Percentiles rank a stretch among this genome's conserved stretches.
phyloP scores from a whole-genome alignment of 2,113 vertebrate species.

The Eublepharis macularius region DNA sequence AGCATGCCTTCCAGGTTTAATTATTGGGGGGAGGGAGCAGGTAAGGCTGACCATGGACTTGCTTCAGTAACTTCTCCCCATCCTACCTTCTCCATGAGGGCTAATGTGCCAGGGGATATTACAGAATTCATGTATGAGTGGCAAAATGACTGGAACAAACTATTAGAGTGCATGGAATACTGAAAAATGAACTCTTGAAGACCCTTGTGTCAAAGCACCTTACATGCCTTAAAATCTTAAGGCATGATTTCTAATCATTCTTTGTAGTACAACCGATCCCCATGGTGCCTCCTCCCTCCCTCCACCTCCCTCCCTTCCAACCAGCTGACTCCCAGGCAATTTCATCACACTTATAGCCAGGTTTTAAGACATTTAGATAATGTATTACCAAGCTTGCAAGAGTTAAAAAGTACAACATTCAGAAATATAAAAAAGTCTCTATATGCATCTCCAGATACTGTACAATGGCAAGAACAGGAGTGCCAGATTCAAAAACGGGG shows the following conservation, averaged over 20 bases:
- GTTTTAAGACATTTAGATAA: slow-evolving; percentile 9
- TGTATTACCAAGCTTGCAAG: slow-evolving; percentile 18
- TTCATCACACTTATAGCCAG: background rate
- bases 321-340: background rate
- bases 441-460: slow-evolving; percentile 12
- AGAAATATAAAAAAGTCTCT: slow-evolving; percentile 14
- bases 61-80: no score
- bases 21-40: no score
- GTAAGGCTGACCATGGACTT: no score
- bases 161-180: background rate
- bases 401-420: slow-evolving; percentile 29
- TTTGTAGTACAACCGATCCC: background rate
- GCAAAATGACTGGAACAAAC: background rate
- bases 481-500: background rate
- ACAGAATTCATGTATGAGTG: no score
- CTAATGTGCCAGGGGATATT: no score
- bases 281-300: background rate
- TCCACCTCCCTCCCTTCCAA: no score
- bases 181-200: background rate
- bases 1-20: no score
- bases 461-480: slow-evolving; percentile 3
- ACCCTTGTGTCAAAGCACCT: background rate
- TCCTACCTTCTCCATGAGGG: no score
- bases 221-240: background rate
- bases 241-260: background rate